Evolutionary conservation across 2,888 invertebrate genomes (phyloP).

Genomic region (Pseudeuparius sepicola): DNA sequence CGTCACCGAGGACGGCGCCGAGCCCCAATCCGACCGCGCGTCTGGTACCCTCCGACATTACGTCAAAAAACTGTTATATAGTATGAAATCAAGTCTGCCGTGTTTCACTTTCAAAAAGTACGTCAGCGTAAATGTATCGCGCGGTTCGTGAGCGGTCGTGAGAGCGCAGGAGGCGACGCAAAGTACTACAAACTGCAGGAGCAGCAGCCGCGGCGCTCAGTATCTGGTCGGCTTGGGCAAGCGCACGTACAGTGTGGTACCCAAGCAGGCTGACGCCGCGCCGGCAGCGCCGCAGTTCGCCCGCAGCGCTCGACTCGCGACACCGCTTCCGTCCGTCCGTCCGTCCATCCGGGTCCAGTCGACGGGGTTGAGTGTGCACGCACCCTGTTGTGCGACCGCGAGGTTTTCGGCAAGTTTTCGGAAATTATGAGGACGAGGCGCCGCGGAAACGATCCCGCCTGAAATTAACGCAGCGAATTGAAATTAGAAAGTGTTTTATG

Average conservation of each 20-base stretch:
- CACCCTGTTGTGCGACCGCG: too few species aligned
- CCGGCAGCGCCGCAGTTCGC: too few species aligned
- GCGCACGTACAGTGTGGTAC: slow-evolving; percentile 39
- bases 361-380: slow-evolving; percentile 15
- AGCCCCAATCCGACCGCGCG: slow-evolving; percentile 25
- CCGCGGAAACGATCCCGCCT: too few species aligned
- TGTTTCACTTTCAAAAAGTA: slow-evolving; percentile 43
- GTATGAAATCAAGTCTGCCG: slow-evolving; percentile 31
- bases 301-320: slow-evolving; percentile 11
- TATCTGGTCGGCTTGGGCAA: slow-evolving; percentile 40
- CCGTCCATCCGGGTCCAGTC: slow-evolving; percentile 7
- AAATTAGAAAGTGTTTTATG: slow-evolving; percentile 23
- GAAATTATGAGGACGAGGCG: too few species aligned
- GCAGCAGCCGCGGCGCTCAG: slow-evolving; percentile 34
- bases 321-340: slow-evolving; percentile 2
- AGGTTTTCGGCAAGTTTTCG: too few species aligned
- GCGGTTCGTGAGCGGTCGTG: slow-evolving; percentile 29
- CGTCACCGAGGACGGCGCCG: slow-evolving; percentile 16
- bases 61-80: slow-evolving; percentile 37
- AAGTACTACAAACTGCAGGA: slow-evolving; percentile 35
- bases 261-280: slow-evolving; percentile 36
- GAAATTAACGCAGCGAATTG: too few species aligned
- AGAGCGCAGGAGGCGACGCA: slow-evolving; percentile 34
- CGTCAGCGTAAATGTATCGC: slow-evolving; percentile 30
- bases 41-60: too few species aligned